Evolutionary conservation across 2,113 vertebrate genomes (phyloP), one percentile per base, ranked within the genome.

Genomic region (Myotis brandtii): DNA sequence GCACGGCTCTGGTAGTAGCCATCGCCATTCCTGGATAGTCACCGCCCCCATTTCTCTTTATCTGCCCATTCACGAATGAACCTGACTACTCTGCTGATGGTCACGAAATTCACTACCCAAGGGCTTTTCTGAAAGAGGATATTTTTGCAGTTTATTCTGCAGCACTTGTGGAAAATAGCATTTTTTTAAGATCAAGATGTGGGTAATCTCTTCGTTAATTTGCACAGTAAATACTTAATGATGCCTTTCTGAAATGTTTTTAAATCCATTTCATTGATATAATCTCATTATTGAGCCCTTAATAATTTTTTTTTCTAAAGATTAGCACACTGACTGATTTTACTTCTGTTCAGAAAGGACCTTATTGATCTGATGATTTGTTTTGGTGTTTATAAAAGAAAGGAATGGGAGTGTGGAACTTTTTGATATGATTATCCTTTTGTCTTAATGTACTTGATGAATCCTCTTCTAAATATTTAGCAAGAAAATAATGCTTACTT

Each of bases 141-240:
- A 66, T 67, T 88, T 82, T 93, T 79, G 27, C 34, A 66, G 25
- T 93, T 93, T 87, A 82, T 86, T 97, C 90, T 75, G 8, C 21
- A 80, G 59, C 18, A 67, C 20, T 91, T 76, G 54, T 86, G 27
- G 80, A 96, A 93, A 95, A 81, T 6, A 89, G 23, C 12, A 70
- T 40, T 83, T 81, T 85, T 96, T 95, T 96, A 97, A 92, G 95
- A 98, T 96, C 93, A 97, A 97, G 93, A 88, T 96, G 83, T 97
- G 46, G 73, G 83, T 97, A 97, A 97, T 97, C 93, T 98, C 90
- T 95, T 95, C 97, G 80, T 66, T 98, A 97, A 97, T 98, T 98
- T 97, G 72, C 96, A 95, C 59, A 59, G 73, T 95, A 96, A 97
- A 96, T 90, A 96, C 95, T 98, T 96, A 4, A 96, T 94, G 70